Evolutionary conservation across 2,797 vertebrate genomes (phyloP).

Genomic region (Streptopelia turtur): DNA sequence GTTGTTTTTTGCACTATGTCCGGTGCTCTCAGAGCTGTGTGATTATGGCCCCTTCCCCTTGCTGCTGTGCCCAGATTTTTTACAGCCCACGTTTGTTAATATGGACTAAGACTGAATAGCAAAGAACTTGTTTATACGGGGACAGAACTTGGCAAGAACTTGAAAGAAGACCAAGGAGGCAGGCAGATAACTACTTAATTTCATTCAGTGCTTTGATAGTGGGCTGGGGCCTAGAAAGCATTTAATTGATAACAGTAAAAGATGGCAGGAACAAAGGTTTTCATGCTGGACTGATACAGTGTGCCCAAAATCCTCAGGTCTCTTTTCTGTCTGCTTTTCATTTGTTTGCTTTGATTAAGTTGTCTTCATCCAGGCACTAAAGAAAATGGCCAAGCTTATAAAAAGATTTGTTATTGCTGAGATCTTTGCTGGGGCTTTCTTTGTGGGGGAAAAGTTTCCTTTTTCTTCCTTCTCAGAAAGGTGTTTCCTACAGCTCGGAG

Average conservation of each 20-base stretch:
- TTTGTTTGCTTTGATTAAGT: background rate
- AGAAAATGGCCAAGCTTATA: background rate
- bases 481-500: conserved; percentile 44
- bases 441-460: background rate
- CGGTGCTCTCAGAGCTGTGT: background rate
- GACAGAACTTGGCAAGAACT: background rate
- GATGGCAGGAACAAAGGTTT: background rate
- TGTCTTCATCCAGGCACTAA: background rate
- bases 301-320: background rate
- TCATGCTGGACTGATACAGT: background rate
- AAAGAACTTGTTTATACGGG: background rate
- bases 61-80: background rate
- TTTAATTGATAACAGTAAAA: background rate
- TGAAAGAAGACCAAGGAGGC: background rate
- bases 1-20: background rate
- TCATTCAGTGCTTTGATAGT: background rate
- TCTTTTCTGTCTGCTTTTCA: background rate
- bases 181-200: background rate
- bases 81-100: background rate
- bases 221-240: background rate
- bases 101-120: background rate
- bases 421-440: background rate
- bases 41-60: background rate
- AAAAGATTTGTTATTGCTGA: background rate
- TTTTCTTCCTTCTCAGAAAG: conserved; percentile 26